Evolutionary conservation across 2,113 vertebrate genomes (phyloP).

Genomic region (Cardinalis cardinalis): DNA sequence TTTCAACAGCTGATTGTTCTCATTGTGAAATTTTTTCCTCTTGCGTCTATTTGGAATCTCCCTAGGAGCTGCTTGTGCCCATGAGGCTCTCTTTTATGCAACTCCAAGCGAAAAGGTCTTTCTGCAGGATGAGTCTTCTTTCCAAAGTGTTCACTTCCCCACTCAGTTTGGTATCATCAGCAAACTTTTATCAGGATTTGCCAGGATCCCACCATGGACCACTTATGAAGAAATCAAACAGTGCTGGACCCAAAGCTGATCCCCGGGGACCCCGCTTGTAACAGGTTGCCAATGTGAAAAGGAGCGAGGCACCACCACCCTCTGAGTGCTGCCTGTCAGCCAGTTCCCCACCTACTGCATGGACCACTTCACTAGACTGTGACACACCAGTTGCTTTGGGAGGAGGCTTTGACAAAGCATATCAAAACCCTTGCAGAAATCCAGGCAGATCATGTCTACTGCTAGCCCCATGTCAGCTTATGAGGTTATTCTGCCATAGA

Average conservation of each 20-base stretch:
- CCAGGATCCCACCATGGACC: not conserved
- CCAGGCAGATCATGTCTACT: not conserved
- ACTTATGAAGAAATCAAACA: not conserved
- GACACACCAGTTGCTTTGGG: too few species aligned
- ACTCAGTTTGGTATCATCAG: not conserved
- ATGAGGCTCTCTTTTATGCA: not conserved
- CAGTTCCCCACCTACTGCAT: not conserved
- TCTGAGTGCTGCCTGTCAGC: not conserved
- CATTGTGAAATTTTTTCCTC: not conserved
- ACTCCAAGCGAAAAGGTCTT: not conserved
- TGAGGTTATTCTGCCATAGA: not conserved
- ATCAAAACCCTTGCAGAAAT: not conserved
- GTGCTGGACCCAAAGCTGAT: not conserved
- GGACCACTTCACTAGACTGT: not conserved
- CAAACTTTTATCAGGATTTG: not conserved
- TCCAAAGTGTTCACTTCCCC: not conserved
- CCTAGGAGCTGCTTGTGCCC: not conserved
- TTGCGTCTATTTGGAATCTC: not conserved
- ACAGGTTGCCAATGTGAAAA: not conserved
- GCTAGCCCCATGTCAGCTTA: fast-evolving
- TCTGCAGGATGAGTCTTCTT: fast-evolving
- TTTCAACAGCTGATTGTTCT: not conserved
- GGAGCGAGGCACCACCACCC: fast-evolving
- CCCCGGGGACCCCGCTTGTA: not conserved
- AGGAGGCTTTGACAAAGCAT: not conserved